Evolutionary conservation across 2,113 vertebrate species (phyloP).

Genomic region (Rhinolophus ferrumequinum): DNA sequence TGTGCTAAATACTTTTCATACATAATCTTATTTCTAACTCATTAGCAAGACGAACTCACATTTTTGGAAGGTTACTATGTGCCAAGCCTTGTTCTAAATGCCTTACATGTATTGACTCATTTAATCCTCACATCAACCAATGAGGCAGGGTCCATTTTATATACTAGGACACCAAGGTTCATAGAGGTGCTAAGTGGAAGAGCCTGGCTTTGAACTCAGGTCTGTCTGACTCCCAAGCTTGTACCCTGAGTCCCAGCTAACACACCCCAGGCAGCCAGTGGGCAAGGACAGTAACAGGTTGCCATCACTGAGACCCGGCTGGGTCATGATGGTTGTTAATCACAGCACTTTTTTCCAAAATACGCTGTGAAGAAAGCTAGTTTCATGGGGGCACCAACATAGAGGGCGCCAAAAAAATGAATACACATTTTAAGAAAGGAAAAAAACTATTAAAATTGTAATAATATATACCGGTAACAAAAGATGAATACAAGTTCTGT

Average conservation of each 20-base stretch:
- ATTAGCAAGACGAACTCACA: background rate
- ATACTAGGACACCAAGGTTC: background rate
- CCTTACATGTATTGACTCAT: background rate
- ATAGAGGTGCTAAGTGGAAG: background rate
- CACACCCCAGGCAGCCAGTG: background rate
- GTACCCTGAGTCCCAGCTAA: background rate
- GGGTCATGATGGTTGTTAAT: background rate
- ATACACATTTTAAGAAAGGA: no score
- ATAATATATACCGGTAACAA: no score
- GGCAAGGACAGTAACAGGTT: background rate
- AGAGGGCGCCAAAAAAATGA: no score
- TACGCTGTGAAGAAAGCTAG: background rate
- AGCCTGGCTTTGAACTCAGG: conserved; percentile 21
- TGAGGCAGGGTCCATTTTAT: background rate
- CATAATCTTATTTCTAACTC: background rate
- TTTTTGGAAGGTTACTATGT: background rate
- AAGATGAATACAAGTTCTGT: no score
- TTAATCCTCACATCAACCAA: background rate
- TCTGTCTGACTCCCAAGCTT: background rate
- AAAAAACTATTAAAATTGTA: no score
- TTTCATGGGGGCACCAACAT: background rate
- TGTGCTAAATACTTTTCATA: background rate
- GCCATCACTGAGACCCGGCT: background rate
- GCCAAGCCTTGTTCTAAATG: background rate
- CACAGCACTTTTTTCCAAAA: conserved; percentile 9